phyloP scores from a whole-genome alignment of 2,888 invertebrate species.

The Arge pagana region DNA sequence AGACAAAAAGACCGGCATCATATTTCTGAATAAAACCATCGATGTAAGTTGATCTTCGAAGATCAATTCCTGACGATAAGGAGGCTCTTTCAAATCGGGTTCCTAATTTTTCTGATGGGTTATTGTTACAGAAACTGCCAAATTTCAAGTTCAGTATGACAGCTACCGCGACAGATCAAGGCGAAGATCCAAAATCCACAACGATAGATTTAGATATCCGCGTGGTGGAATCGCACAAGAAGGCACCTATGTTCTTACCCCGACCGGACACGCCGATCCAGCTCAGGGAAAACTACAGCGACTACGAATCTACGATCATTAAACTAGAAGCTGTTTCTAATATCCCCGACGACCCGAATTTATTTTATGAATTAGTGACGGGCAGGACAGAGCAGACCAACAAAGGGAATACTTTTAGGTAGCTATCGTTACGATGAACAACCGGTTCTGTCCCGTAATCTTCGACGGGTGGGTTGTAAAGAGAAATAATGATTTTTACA shows the following conservation, averaged over 20 bases:
- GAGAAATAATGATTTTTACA: not conserved
- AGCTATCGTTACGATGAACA: slow-evolving; percentile 7
- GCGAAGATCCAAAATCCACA: slow-evolving; percentile 67
- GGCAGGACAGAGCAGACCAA: slow-evolving; percentile 88
- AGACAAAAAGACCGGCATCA: slow-evolving; percentile 81
- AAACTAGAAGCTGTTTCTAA: slow-evolving; percentile 78
- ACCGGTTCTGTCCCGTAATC: not conserved
- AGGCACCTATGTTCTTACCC: slow-evolving; percentile 75
- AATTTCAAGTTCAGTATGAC: slow-evolving; percentile 71
- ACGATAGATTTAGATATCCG: slow-evolving; percentile 80
- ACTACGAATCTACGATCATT: slow-evolving; percentile 73
- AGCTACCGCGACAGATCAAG: slow-evolving; percentile 81
- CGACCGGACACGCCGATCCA: slow-evolving; percentile 66
- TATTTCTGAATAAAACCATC: slow-evolving; percentile 71
- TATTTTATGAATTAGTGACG: slow-evolving; percentile 79
- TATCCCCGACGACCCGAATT: slow-evolving; percentile 69
- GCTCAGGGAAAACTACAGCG: slow-evolving; percentile 74
- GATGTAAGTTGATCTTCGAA: slow-evolving; percentile 67
- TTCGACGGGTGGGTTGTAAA: not conserved
- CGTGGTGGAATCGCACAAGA: slow-evolving; percentile 86
- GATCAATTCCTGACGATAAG: not conserved
- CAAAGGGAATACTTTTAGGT: slow-evolving; percentile 69
- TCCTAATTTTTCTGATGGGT: slow-evolving; percentile 1
- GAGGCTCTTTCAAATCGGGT: not conserved
- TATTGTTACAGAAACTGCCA: slow-evolving; percentile 63